Conservation (phyloP, 2,113 vertebrate species). For the Boulengeromyrus knoepffleri region DNA sequence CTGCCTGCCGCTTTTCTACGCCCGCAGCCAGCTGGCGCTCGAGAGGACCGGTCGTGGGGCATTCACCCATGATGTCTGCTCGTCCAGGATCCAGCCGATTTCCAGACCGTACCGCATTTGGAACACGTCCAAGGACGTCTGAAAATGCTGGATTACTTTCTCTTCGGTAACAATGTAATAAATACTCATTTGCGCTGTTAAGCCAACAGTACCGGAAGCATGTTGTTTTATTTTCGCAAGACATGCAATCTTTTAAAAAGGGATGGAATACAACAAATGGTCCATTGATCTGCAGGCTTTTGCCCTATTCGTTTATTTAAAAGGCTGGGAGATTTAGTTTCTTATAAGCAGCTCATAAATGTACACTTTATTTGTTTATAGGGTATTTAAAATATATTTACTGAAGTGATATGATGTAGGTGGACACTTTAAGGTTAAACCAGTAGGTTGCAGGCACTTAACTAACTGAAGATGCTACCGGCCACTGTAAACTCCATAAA, state of each 20-base stretch:
- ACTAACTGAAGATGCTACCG: neutral
- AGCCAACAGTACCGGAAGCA: neutral
- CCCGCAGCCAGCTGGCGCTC: constrained; percentile 22
- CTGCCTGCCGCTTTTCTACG: neutral
- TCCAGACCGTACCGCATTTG: constrained; percentile 11
- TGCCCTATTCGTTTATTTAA: neutral
- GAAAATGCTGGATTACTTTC: neutral
- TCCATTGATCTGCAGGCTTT: neutral
- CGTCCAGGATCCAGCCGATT: constrained; percentile 22
- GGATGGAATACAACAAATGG: neutral
- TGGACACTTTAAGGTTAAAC: neutral
- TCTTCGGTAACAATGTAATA: neutral
- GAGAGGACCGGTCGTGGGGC: constrained; percentile 15
- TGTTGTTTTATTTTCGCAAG: neutral
- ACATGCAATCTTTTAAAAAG: neutral
- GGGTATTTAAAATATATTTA: neutral
- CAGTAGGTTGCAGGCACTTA: neutral
- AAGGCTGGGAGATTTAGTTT: neutral
- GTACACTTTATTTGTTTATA: neutral
- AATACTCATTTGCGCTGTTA: neutral
- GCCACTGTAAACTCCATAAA: neutral
- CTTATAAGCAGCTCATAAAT: neutral
- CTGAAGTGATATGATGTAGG: neutral
- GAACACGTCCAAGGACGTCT: constrained; percentile 13
- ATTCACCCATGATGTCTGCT: constrained; percentile 32